Base-by-base conservation (phyloP, 2,113 vertebrate species). In the Engystomops pustulosus region DNA sequence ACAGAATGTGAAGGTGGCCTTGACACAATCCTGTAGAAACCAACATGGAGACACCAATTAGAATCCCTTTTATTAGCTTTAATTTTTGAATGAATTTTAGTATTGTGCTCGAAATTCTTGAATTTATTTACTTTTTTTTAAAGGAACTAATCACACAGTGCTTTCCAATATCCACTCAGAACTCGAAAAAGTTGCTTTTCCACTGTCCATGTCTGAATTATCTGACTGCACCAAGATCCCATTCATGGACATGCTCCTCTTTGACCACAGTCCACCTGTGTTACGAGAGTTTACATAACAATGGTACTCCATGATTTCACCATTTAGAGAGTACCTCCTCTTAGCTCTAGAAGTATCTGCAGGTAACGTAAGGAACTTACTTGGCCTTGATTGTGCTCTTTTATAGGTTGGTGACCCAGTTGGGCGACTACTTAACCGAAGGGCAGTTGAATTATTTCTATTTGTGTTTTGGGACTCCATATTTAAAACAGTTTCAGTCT, bases 151-250 rank as follows among this genome's bases (percentile, higher is more conserved):
- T 98, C 92, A 98, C 89, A 99, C 94, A 69, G 96, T 95, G 92
- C 96, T 98, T 92, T 97, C 95, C 89, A 97, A 92, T 93, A 98
- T 95, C 94, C 95, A 98, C 92, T 98, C 95, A 78, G 96, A 95
- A 85, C 96, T 93, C 83, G 92, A 95, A 88, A 93, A 92, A 53
- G 92, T 88, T 53, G 91, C 92, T 92, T 94, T 95, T 86, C 93
- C 93, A 1, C 93, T 91, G 79, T 89, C 90, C 84, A 80, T 89
- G 0, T 88, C 91, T 10, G 89, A 87, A 90, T 86, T 84, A 47
- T 92, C 93, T 82, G 93, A 90, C 18, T 86, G 93, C 83, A 93
- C 87, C 0, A 97, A 90, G 91, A 98, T 95, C 78, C 94, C 95
- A 49, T 95, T 98, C 96, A 99, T 91, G 85, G 97, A 99, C 89